These are phyloP conservation scores for Pseudorhombus dupliciocellatus DNA, from an alignment of 2,113 vertebrate genomes.

Conservation along the genomic window DNA sequence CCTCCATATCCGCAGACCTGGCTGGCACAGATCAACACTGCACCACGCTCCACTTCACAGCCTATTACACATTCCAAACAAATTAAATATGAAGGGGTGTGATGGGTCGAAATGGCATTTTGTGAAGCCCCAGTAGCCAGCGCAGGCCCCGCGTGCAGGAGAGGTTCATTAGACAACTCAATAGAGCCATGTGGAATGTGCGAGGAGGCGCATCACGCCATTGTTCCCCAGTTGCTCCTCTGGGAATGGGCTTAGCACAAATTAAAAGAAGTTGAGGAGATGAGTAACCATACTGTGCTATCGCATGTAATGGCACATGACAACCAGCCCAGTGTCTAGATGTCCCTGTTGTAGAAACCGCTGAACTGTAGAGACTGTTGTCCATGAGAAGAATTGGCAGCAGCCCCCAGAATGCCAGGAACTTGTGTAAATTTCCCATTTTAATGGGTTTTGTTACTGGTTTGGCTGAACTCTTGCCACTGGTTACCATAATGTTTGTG, in stretches of 20 bases:
- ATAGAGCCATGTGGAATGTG: conserved; percentile 72
- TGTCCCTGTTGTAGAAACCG: conserved; percentile 50
- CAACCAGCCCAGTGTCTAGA: conserved; percentile 56
- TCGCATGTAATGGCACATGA: conserved; percentile 69
- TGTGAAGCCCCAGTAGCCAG: conserved; percentile 36
- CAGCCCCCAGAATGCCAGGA: conserved; percentile 27
- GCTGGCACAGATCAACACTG: conserved; percentile 58
- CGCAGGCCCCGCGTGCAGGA: conserved; percentile 39
- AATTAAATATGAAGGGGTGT: conserved; percentile 59
- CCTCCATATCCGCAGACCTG: conserved; percentile 57
- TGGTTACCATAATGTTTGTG: conserved; percentile 67
- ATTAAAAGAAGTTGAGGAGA: conserved; percentile 56
- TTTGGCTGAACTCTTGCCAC: conserved; percentile 69
- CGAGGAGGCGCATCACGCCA: conserved; percentile 57
- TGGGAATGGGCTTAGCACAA: conserved; percentile 59
- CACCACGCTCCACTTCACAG: conserved; percentile 61
- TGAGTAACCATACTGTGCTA: conserved; percentile 60
- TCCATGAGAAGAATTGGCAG: conserved; percentile 30
- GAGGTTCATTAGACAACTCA: conserved; percentile 77
- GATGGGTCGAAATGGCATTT: conserved; percentile 52
- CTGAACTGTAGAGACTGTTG: conserved; percentile 44
- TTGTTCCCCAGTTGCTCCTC: conserved; percentile 69
- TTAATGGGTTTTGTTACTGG: conserved; percentile 46
- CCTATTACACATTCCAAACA: conserved; percentile 67
- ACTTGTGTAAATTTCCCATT: conserved; percentile 46